Base-by-base conservation (phyloP, 2,113 vertebrate species). In the Gobius niger region DNA sequence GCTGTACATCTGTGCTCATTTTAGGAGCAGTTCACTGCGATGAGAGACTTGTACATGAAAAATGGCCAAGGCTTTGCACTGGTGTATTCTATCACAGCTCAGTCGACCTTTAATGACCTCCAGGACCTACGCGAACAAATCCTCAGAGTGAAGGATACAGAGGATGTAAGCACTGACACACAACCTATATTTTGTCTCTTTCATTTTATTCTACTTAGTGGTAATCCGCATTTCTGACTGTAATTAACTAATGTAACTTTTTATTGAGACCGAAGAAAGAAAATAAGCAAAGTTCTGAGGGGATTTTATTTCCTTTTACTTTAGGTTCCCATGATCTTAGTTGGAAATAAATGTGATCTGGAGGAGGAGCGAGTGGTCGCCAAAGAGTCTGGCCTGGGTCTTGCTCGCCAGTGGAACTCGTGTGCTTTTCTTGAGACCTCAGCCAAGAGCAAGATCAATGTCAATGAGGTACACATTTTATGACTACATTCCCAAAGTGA, bases 391-490 rank as follows among this genome's bases (percentile, higher is more conserved):
- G 97, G 97, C 69, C 93, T 96, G 66, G 96, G 97, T 79, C 94
- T 99, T 86, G 96, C 97, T 75, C 94, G 97, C 77, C 97, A 98
- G 69, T 99, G 97, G 97, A 96, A 95, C 93, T 95, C 95, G 89
- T 98, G 97, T 89, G 97, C 97, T 56, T 99, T 99, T 89, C 93
- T 98, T 91, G 97, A 99, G 86, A 98, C 96, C 68, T 99, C 97
- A 72, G 97, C 97, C 87, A 99, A 99, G 90, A 98, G 97, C 92
- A 99, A 98, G 94, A 98, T 98, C 92, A 98, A 98, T 81, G 96
- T 98, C 92, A 98, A 98, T 0, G 96, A 98, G 96, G 97, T 96
- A 34, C 24, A 52, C 92, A 87, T 86, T 46, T 63, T 16, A 19
- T 60, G 40, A 41, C 40, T 60, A 42, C 56, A 15, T 13, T 41